Evolutionary conservation across 92 coral and sea anemone species (phyloP), one percentile per base, ranked within the genome.

Genomic region (Bergia puertoricense): DNA sequence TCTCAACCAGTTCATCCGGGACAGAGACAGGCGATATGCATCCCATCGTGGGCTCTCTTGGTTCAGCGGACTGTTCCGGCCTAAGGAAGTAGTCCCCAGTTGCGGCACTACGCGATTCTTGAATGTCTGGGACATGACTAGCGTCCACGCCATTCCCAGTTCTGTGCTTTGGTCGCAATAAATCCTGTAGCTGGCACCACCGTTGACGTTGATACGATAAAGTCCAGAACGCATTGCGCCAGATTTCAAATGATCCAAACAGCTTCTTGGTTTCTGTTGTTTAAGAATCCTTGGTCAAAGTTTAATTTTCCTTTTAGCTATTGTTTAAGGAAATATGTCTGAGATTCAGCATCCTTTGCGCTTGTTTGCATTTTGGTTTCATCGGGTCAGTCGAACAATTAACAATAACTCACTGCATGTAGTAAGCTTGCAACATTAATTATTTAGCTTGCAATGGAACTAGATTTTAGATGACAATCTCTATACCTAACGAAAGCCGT

Each of bases 41-140:
- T 80, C 86, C 87, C 90, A 88, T 65, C 74, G 71, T 18, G 90
- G 90, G 8, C 11, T 48, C 30, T 80, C 56, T 73, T 2, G 72
- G 81, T 23, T 88, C 39, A 80, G 56, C 14, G 69, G 39, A 16
- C 40, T 46, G 85, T 45, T 0, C 30, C 20, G 69, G 69, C 30
- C 8, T 23, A 62, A 62, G 23, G 69, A 62, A 0, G 4, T 62
- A 7, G 69, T 62, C 6, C 23, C 1, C 5, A 62, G 20, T 62
- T 62, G 69, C 69, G 23, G 30, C 0, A 62, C 6, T 20, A 23
- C 69, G 30, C 69, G 69, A 62, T 18, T 62, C n/a, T 62, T 62
- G 69, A 62, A 62, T 6, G 30, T 62, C 69, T 62, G 69, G 16
- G 69, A 62, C 69, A 62, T 62, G 69, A 22, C 69, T 62, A 62